Evolutionary conservation across 2,888 invertebrate species (phyloP), one percentile per base, ranked within the genome.

Genomic region (Apomyelois bistriatella): DNA sequence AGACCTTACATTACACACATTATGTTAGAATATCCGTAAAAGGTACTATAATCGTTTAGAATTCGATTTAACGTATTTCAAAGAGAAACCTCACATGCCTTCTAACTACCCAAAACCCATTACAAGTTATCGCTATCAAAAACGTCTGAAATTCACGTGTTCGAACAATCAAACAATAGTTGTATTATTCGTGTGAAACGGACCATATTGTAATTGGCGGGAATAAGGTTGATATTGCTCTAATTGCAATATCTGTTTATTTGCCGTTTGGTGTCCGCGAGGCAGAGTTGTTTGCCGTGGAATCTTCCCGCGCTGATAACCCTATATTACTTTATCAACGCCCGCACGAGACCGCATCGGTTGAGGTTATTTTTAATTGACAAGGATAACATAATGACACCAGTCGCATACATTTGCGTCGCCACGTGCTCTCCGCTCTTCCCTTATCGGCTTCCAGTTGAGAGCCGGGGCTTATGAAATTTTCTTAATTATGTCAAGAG

Each of bases 291-390:
- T 87, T 89, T 88, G 86, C 80, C 54, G 75, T 89, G 89, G 89
- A 89, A 89, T 87, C 86, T 86, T 89, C 82, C 89, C 84, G 76
- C 76, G 69, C 61, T 61, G 62, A 60, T 54, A 58, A 86, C 85
- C 68, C 57, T 61, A 71, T 82, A 85, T 81, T 82, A 63, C 57
- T 61, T 72, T 82, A 85, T 81, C 82, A 63, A 58, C 68, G 67
- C 65, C 43, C 71, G 79, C 85, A 80, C 84, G 83, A 85, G 86
- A 82, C 80, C 65, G 67, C 62, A 57, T 49, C 65, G 66, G 63
- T 55, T 61, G 55, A 58, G 62, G 66, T 72, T 75, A 76, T 79
- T 74, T 76, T 76, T 72, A 61, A 60, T 63, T 54, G 53, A 58
- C 55, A 54, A 61, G 55, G 59, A 63, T 71, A 43, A 65, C 72